phyloP scores from a whole-genome alignment of 2,113 vertebrate species.

The Dicentrarchus labrax region DNA sequence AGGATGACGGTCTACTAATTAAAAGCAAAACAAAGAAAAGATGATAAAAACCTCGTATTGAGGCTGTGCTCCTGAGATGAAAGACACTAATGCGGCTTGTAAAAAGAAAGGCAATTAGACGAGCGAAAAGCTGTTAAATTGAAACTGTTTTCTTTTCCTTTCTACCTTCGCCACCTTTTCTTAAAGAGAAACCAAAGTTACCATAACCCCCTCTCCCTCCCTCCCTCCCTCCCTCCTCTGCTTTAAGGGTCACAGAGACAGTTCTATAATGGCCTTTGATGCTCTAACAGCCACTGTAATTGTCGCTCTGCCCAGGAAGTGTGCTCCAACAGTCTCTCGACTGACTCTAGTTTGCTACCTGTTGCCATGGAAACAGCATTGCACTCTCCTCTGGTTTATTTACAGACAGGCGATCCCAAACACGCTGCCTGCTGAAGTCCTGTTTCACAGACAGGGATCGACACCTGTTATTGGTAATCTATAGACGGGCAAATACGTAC shows the following conservation, averaged over 20 bases:
- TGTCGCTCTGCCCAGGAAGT: slow-evolving; percentile 58
- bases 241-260: slow-evolving; percentile 26
- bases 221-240: slow-evolving; percentile 17
- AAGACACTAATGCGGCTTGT: slow-evolving; percentile 65
- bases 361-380: slow-evolving; percentile 75
- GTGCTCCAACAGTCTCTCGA: slow-evolving; percentile 8
- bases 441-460: not conserved
- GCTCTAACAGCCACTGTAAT: slow-evolving; percentile 66
- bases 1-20: slow-evolving; percentile 68
- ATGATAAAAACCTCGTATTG: slow-evolving; percentile 49
- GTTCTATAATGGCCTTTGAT: slow-evolving; percentile 63
- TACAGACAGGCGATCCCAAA: slow-evolving; percentile 46
- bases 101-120: slow-evolving; percentile 61
- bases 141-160: slow-evolving; percentile 43
- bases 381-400: slow-evolving; percentile 52
- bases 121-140: slow-evolving; percentile 55
- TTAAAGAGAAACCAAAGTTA: slow-evolving; percentile 24
- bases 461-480: not conserved
- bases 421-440: slow-evolving; percentile 11
- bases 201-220: not conserved
- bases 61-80: slow-evolving; percentile 61
- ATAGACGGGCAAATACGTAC: not conserved
- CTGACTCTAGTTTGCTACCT: slow-evolving; percentile 36
- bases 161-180: slow-evolving; percentile 23
- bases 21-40: slow-evolving; percentile 72